Evolutionary conservation across 2,888 invertebrate genomes (phyloP).

Genomic region (Teinopalpus imperialis): DNA sequence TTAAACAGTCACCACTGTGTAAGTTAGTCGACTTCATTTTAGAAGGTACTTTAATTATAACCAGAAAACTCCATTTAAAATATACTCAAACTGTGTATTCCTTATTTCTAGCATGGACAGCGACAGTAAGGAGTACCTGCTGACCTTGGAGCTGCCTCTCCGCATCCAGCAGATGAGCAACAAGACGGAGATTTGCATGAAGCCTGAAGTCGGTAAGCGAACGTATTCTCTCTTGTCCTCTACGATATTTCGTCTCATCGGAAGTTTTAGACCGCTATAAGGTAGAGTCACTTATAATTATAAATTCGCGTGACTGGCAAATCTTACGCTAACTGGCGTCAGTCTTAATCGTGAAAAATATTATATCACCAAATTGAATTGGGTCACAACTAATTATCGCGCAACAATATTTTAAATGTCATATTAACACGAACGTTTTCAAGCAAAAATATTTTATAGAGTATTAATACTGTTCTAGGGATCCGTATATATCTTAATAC

Average conservation of each 20-base stretch:
- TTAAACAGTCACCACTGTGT: too few relatives aligned
- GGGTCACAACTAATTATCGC: slow-evolving; percentile 6
- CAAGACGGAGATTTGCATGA: slow-evolving; percentile 24
- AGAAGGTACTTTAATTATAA: too few relatives aligned
- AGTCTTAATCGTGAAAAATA: background rate
- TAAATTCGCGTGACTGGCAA: too few relatives aligned
- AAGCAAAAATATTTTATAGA: background rate
- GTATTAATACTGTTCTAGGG: background rate
- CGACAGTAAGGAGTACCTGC: slow-evolving; percentile 31
- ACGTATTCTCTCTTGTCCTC: background rate
- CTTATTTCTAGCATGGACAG: slow-evolving; percentile 38
- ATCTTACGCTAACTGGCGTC: background rate
- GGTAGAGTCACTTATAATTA: too few relatives aligned
- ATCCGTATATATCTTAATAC: background rate
- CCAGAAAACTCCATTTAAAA: too few relatives aligned
- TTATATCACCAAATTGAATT: slow-evolving; percentile 9
- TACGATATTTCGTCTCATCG: too few relatives aligned
- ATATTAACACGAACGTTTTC: slow-evolving; percentile 1
- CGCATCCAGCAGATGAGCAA: slow-evolving; percentile 44
- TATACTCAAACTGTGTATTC: too few relatives aligned
- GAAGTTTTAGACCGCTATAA: too few relatives aligned
- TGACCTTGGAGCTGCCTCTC: slow-evolving; percentile 45
- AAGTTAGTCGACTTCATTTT: too few relatives aligned
- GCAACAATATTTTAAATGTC: slow-evolving; percentile 5
- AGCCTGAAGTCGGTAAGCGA: slow-evolving; percentile 26